phyloP scores from a whole-genome alignment of 2,888 invertebrate genomes.

The Pollenia amentaria region DNA sequence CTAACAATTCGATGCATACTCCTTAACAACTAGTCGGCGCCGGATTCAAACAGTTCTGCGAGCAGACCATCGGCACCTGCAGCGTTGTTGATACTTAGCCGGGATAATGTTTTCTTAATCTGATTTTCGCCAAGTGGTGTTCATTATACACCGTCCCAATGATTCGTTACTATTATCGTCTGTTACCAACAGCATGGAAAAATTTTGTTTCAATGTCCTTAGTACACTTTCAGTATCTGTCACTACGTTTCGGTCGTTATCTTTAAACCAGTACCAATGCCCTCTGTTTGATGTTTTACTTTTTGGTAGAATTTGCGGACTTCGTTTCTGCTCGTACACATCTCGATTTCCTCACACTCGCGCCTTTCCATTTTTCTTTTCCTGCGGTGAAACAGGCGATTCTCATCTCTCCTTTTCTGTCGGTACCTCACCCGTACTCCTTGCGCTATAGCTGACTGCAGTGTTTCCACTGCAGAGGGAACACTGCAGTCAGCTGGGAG shows the following conservation, averaged over 20 bases:
- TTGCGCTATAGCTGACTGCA: not conserved
- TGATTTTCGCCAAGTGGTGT: no score
- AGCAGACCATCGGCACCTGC: no score
- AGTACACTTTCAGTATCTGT: not conserved
- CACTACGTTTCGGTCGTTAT: not conserved
- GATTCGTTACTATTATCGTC: not conserved
- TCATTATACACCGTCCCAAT: not conserved
- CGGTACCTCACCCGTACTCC: not conserved
- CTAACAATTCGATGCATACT: no score
- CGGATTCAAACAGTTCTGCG: no score
- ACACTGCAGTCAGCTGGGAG: no score
- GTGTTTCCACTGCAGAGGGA: no score
- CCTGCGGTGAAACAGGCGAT: not conserved
- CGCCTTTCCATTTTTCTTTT: not conserved
- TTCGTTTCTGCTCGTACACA: conserved; percentile 4
- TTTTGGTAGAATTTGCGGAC: not conserved
- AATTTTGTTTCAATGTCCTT: not conserved
- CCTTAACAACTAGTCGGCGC: no score
- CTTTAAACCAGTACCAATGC: not conserved
- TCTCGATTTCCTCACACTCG: not conserved
- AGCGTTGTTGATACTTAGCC: no score
- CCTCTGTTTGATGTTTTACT: not conserved
- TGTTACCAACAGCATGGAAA: not conserved
- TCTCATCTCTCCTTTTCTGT: not conserved
- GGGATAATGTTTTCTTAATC: no score